A percentile compares a stretch with the other conserved stretches of the same genome.
These are phyloP conservation scores for Cryptus viduatorius DNA, from an alignment of 2,888 invertebrate genomes.

Conservation along the genomic window DNA sequence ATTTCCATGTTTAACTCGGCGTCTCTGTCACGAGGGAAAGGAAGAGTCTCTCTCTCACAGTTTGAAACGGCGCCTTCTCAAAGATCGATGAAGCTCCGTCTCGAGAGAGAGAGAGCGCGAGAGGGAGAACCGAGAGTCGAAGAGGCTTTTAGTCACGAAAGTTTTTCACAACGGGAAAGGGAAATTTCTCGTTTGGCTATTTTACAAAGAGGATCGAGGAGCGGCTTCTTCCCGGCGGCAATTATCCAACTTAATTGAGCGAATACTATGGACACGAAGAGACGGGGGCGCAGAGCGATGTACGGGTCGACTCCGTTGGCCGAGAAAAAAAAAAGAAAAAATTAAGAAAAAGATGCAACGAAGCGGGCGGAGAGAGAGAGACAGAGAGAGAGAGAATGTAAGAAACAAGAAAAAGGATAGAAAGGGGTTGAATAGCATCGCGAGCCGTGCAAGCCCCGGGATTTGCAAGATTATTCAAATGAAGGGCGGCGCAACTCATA, in stretches of 20 bases:
- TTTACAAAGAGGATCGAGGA: neutral
- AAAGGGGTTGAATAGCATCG: conserved; percentile 10
- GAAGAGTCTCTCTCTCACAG: neutral
- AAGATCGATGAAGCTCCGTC: neutral
- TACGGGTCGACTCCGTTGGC: neutral
- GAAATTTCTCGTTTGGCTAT: neutral
- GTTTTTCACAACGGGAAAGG: neutral
- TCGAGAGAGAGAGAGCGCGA: conserved; percentile 5
- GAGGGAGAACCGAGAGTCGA: conserved; percentile 3
- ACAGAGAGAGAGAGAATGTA: neutral
- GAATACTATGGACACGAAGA: neutral
- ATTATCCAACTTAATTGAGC: conserved; percentile 25
- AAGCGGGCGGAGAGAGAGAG: no score
- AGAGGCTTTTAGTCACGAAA: neutral
- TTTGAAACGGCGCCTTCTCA: neutral
- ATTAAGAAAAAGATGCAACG: neutral
- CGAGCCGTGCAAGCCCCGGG: conserved; percentile 36
- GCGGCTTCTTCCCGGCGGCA: neutral
- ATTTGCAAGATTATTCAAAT: conserved; percentile 66
- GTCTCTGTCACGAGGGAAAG: conserved; percentile 28
- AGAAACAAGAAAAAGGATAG: neutral
- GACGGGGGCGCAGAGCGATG: neutral
- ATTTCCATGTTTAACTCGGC: conserved; percentile 76
- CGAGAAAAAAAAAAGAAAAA: neutral
- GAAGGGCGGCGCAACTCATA: conserved; percentile 53